Conservation (phyloP, 2,888 invertebrate genomes). For the Pachydiplax longipennis region DNA sequence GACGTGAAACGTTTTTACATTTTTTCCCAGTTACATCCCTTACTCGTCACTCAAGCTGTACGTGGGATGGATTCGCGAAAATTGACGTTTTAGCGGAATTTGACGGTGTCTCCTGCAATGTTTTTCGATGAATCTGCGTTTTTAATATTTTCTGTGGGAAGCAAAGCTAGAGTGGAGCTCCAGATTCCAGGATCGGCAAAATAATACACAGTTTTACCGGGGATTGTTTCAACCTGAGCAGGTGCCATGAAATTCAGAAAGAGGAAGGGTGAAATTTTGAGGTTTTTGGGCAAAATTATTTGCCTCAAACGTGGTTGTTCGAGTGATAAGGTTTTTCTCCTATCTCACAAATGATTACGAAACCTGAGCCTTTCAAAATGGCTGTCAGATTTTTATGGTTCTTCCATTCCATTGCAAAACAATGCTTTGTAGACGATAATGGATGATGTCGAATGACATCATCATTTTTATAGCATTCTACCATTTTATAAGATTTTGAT, state of each 20-base stretch:
- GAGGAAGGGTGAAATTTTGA: not conserved
- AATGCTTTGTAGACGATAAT: too few species aligned
- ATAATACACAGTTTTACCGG: not conserved
- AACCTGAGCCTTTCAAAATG: not conserved
- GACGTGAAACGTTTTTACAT: too few species aligned
- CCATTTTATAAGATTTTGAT: too few species aligned
- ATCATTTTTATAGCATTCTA: too few species aligned
- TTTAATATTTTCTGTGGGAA: not conserved
- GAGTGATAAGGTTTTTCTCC: constrained; percentile 19
- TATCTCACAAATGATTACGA: constrained; percentile 28
- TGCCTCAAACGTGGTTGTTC: constrained; percentile 4
- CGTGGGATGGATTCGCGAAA: not conserved
- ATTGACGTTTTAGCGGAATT: not conserved
- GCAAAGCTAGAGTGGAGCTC: not conserved
- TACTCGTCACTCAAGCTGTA: not conserved
- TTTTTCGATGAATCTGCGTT: not conserved
- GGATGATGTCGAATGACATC: too few species aligned
- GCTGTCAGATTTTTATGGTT: too few species aligned
- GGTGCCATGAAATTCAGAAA: constrained; percentile 20
- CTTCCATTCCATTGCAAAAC: too few species aligned
- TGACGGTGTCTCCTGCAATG: not conserved
- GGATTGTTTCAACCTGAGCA: not conserved
- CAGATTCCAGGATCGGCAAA: not conserved
- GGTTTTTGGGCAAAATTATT: not conserved
- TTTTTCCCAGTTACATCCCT: not conserved